Evolutionary conservation across 2,888 invertebrate species (phyloP).

Genomic region (Coleophora flavipennella): DNA sequence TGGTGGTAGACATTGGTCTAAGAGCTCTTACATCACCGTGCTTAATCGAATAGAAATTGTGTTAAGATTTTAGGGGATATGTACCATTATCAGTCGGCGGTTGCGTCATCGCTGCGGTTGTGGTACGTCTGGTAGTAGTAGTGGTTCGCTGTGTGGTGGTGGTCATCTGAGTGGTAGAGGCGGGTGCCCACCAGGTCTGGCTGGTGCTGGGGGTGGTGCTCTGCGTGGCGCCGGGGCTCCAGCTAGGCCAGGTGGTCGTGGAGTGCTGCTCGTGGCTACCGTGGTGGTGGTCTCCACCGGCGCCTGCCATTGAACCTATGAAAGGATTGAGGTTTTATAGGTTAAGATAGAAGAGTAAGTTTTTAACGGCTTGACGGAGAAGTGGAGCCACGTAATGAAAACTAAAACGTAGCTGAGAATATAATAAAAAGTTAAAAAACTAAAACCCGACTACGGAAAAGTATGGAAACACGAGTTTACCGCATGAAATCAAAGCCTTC

Average conservation of each 20-base stretch:
- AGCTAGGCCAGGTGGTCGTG: slow-evolving; percentile 59
- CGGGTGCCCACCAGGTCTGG: slow-evolving; percentile 47
- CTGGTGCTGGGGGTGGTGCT: slow-evolving; percentile 32
- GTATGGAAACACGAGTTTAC: no score
- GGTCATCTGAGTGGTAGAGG: slow-evolving; percentile 27
- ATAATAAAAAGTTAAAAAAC: no score
- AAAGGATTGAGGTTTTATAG: no score
- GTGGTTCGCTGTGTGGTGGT: slow-evolving; percentile 32
- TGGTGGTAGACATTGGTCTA: no score
- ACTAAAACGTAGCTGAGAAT: no score
- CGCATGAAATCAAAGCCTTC: no score
- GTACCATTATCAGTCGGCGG: slow-evolving; percentile 11
- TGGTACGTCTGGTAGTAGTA: slow-evolving; percentile 26
- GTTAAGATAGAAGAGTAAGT: no score
- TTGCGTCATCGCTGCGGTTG: slow-evolving; percentile 14
- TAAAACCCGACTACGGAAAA: no score
- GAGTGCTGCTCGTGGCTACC: slow-evolving; percentile 39
- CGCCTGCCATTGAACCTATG: slow-evolving; percentile 33
- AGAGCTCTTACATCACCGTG: no score
- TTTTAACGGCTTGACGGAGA: no score
- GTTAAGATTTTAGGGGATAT: not conserved
- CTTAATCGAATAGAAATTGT: not conserved
- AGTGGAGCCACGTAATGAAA: no score
- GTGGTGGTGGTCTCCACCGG: slow-evolving; percentile 31
- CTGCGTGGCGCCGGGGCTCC: slow-evolving; percentile 39